Evolutionary conservation across 2,888 invertebrate species (phyloP).

Genomic region (Rhagium mordax): DNA sequence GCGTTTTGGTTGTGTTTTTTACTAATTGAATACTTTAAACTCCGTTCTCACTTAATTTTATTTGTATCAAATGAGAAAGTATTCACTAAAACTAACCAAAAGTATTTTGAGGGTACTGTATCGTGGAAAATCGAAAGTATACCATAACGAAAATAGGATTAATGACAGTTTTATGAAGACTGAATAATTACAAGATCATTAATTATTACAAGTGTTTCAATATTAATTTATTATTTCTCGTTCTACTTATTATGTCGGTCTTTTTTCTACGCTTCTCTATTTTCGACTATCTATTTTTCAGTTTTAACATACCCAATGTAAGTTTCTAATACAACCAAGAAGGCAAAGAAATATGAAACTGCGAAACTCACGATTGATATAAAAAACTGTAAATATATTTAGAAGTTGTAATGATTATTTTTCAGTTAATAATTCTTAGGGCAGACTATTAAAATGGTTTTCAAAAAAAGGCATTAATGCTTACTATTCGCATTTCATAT

Average conservation of each 20-base stretch:
- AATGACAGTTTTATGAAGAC: background rate
- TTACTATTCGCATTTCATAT: too few species aligned
- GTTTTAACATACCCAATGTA: background rate
- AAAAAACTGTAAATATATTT: background rate
- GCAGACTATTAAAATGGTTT: too few species aligned
- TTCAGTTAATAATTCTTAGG: too few species aligned
- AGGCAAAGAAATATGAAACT: background rate
- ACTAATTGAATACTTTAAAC: too few species aligned
- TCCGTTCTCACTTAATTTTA: background rate
- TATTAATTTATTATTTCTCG: constrained; percentile 41
- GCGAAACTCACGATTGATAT: background rate
- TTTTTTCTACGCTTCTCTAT: constrained; percentile 49
- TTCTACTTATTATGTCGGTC: constrained; percentile 47
- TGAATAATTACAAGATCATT: constrained; percentile 23
- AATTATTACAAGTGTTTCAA: constrained; percentile 1
- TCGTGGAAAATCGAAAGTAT: constrained; percentile 26
- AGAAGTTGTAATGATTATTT: too few species aligned
- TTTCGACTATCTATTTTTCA: constrained; percentile 29
- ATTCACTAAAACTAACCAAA: background rate
- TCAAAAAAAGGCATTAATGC: too few species aligned
- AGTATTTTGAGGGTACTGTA: constrained; percentile 4
- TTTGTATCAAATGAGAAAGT: background rate
- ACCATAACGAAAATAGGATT: background rate
- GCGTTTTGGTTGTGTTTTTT: too few species aligned
- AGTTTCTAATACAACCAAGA: background rate